These are phyloP conservation scores for Menura novaehollandiae DNA, from an alignment of 2,113 vertebrate genomes.

Conservation along the genomic window DNA sequence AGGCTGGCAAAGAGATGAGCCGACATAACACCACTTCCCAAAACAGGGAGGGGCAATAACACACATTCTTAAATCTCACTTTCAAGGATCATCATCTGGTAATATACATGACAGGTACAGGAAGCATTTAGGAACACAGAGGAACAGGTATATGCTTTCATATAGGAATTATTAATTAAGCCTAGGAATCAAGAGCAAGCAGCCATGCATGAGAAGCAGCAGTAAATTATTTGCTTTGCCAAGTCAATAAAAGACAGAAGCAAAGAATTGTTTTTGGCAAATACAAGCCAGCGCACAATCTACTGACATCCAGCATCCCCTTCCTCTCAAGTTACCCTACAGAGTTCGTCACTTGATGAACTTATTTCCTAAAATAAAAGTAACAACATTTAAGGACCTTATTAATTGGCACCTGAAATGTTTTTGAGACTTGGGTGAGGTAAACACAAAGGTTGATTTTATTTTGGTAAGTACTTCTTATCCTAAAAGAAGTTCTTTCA, in stretches of 20 bases:
- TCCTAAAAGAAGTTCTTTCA: constrained; percentile 64
- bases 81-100: not conserved
- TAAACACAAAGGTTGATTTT: constrained; percentile 4
- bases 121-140: not conserved
- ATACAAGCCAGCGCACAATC: not conserved
- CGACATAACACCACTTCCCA: not conserved
- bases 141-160: not conserved
- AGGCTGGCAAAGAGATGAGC: not conserved
- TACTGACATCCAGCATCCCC: not conserved
- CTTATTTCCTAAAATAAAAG: constrained; percentile 29
- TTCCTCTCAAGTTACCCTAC: not conserved
- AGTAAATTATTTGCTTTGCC: not conserved
- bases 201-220: not conserved
- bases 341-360: not conserved
- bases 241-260: not conserved
- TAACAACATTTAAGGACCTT: not conserved
- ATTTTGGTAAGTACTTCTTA: constrained; percentile 6
- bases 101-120: not conserved
- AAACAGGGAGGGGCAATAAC: not conserved
- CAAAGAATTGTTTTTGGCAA: not conserved
- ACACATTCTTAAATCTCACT: accelerated
- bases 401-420: not conserved
- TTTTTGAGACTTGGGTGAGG: not conserved
- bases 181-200: not conserved
- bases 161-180: not conserved